Percentiles rank a stretch among this genome's conserved stretches.
Evolutionary conservation across 1,140 invertebrate genomes (phyloP).

Genomic region (Cheumatopsyche charites): DNA sequence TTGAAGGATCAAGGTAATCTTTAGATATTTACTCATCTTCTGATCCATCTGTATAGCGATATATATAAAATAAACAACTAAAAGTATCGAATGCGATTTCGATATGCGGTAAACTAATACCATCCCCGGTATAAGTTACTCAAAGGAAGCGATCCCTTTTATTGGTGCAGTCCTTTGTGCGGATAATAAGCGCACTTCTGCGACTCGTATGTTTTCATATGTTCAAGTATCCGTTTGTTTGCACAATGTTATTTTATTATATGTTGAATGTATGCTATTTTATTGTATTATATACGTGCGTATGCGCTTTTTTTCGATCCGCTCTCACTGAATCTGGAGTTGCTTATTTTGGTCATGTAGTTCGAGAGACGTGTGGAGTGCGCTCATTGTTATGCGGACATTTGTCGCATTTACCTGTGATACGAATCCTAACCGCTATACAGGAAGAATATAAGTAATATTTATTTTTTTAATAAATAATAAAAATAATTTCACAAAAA

Average conservation of each 20-base stretch:
- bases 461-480: neutral
- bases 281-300: neutral
- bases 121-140: constrained; percentile 30
- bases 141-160: constrained; percentile 45
- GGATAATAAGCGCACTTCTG: constrained; percentile 27
- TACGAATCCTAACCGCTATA: too few species aligned
- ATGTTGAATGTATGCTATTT: neutral
- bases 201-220: constrained; percentile 17
- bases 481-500: neutral
- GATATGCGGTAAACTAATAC: constrained; percentile 43
- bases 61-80: too few species aligned
- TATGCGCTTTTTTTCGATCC: constrained; percentile 3
- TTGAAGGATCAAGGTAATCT: too few species aligned
- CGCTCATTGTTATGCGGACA: too few species aligned
- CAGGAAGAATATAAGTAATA: too few species aligned
- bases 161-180: constrained; percentile 4
- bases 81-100: constrained; percentile 1
- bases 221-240: constrained; percentile 39
- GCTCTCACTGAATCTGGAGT: too few species aligned
- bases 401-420: constrained; percentile 16
- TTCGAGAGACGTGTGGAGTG: neutral
- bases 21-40: too few species aligned
- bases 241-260: constrained; percentile 31
- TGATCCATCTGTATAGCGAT: too few species aligned
- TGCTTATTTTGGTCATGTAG: neutral